These are phyloP conservation scores for Tragelaphus strepsiceros DNA, from an alignment of 2,113 vertebrate genomes.

Conservation along the genomic window DNA sequence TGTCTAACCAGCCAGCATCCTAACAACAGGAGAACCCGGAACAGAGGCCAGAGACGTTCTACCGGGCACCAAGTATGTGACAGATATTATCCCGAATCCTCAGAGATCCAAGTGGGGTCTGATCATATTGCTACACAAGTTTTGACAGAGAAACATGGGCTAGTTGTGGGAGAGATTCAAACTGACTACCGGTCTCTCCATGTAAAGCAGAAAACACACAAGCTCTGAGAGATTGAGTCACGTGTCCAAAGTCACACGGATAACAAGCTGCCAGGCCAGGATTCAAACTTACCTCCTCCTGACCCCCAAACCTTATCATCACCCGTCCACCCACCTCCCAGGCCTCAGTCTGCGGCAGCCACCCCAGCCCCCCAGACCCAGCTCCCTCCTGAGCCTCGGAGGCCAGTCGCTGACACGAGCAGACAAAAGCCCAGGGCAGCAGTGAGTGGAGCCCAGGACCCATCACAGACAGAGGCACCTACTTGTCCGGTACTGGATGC, in stretches of 20 bases:
- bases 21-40: background rate
- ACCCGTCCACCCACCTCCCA: fast-evolving
- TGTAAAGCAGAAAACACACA: background rate
- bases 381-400: background rate
- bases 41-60: background rate
- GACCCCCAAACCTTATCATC: background rate
- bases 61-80: fast-evolving
- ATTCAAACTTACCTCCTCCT: background rate
- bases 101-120: background rate
- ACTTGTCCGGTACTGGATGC: conserved; percentile 89
- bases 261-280: background rate
- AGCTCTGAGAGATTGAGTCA: background rate
- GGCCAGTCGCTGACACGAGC: background rate
- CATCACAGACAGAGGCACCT: conserved; percentile 72
- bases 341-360: background rate
- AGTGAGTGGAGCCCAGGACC: background rate
- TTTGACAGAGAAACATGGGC: background rate
- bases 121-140: background rate
- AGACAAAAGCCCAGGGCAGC: background rate
- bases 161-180: background rate
- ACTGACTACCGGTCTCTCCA: background rate
- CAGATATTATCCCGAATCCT: background rate
- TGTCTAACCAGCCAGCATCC: background rate
- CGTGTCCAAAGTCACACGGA: background rate
- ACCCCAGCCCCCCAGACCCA: fast-evolving